These are phyloP conservation scores for Acomys russatus DNA, from an alignment of 2,797 vertebrate species.

Conservation along the genomic window DNA sequence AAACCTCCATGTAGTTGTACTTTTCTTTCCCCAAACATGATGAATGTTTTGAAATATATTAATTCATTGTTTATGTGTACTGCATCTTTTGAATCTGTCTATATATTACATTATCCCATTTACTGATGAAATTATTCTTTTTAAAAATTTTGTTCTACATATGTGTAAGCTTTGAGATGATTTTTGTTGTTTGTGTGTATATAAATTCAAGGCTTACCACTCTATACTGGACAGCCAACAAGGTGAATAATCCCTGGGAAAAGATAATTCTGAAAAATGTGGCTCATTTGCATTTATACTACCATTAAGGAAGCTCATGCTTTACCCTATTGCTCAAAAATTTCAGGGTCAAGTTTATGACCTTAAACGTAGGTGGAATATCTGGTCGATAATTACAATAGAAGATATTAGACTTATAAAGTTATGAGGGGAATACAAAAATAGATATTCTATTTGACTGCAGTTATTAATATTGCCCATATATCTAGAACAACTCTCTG, in stretches of 20 bases:
- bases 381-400: background rate
- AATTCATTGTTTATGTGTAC: too few species aligned
- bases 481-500: background rate
- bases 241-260: background rate
- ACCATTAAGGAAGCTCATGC: background rate
- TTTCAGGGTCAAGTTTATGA: background rate
- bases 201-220: background rate
- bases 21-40: background rate
- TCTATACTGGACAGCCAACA: too few species aligned
- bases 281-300: background rate
- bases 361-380: background rate
- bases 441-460: background rate
- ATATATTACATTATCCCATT: background rate
- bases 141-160: background rate
- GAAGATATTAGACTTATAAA: background rate
- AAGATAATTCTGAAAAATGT: background rate
- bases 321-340: background rate
- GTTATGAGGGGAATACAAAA: background rate
- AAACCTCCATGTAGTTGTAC: background rate
- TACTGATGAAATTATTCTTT: background rate
- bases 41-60: background rate
- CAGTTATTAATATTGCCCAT: background rate
- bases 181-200: background rate
- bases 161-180: background rate
- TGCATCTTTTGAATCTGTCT: background rate